A percentile compares a stretch with the other conserved stretches of the same genome.
These are phyloP conservation scores for Drosophila ercepeae DNA, from an alignment of 1,140 invertebrate species.

Conservation along the genomic window DNA sequence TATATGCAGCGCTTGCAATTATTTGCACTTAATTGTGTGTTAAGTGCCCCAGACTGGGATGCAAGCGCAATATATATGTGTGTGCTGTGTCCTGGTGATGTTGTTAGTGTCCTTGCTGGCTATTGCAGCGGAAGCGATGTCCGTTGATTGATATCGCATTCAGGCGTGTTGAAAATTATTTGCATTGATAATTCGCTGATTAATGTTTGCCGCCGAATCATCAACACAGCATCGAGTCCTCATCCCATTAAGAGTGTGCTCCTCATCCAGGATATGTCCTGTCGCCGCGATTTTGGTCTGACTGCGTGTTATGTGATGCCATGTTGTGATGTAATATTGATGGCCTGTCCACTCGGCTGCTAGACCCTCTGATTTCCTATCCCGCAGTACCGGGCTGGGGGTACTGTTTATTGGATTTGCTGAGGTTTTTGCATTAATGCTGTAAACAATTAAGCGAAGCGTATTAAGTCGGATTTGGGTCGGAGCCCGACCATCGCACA, in stretches of 20 bases:
- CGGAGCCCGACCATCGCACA: constrained; percentile 22
- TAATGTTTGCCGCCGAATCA: constrained; percentile 73
- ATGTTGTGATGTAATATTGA: constrained; percentile 71
- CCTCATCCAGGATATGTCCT: constrained; percentile 21
- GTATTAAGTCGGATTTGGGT: constrained; percentile 76
- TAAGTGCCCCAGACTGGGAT: constrained; percentile 71
- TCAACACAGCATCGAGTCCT: constrained; percentile 9
- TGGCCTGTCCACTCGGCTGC: constrained; percentile 39
- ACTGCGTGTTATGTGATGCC: constrained; percentile 48
- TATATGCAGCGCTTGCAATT: constrained; percentile 80
- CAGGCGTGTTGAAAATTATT: constrained; percentile 81
- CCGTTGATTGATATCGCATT: constrained; percentile 81
- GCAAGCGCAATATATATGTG: constrained; percentile 9
- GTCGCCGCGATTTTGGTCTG: constrained; percentile 70
- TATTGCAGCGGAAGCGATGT: constrained; percentile 74
- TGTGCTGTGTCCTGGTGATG: constrained; percentile 3
- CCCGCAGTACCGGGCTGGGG: constrained; percentile 13
- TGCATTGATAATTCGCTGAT: constrained; percentile 82
- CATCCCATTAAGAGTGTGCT: not conserved
- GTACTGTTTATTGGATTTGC: constrained; percentile 73
- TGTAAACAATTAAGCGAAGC: constrained; percentile 80
- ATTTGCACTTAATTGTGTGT: constrained; percentile 82
- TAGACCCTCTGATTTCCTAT: constrained; percentile 24
- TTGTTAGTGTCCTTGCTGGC: constrained; percentile 38
- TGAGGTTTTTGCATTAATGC: constrained; percentile 79